Evolutionary conservation across 2,797 vertebrate species (phyloP), one percentile per base, ranked within the genome.

Genomic region (Crypturellus tataupa): DNA sequence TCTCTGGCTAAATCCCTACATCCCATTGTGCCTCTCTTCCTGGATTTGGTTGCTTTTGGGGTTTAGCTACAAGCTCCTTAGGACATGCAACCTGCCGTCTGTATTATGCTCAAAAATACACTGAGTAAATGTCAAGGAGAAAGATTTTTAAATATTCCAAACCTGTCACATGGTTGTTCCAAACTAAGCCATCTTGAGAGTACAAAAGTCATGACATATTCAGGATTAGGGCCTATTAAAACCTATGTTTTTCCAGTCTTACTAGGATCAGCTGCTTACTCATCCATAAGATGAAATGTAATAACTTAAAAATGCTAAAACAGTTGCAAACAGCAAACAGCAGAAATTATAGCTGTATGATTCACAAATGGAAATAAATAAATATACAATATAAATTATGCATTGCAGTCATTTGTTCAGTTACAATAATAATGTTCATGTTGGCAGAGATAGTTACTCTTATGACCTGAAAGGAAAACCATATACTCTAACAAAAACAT

Each of bases 291-390:
- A 29, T 67, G 67, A 92, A 92, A 65, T 39, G 40, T 12, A 75
- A 25, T 95, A 59, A 88, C n/a, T 95, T 79, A 19, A 35, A 94
- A 93, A 73, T 70, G 35, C 17, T 70, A 55, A 89, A 96, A 80
- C 27, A 90, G 65, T 44, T 89, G 15, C 40, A 73, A 81, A 82
- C 25, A 82, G 4, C 25, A 81, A 88, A 71, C 27, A 62, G 31
- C 11, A 93, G 82, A 90, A 89, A 53, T 19, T 65, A 46, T 35
- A 68, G 15, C 44, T 80, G 80, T 37, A 58, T 68, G 44, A 62
- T 44, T 93, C 53, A 85, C 40, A 71, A 82, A 80, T 53, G 53
- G 53, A 84, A 94, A 59, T 53, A 87, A 91, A 86, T 55, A 96
- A 93, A 79, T 63, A 29, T 5, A 42, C 29, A 70, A n/a, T 6